Evolutionary conservation across 2,797 vertebrate genomes (phyloP), one percentile per base, ranked within the genome.

Genomic region (Sebastes matsubarae): DNA sequence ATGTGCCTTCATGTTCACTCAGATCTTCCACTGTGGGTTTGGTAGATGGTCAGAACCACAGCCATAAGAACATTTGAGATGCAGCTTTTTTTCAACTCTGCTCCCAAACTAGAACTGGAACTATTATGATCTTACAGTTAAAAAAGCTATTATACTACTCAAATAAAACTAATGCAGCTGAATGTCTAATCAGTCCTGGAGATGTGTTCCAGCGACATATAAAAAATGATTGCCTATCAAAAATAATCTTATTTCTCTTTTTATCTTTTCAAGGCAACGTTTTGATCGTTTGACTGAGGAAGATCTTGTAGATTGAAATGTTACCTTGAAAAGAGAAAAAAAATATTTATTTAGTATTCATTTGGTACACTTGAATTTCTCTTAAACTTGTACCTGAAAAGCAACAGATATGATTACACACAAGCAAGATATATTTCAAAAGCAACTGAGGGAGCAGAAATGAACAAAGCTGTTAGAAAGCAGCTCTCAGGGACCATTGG

Each of bases 401-500:
- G 27, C 9, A 70, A 58, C 13, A 57, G 18, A 66, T 36, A 12
- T 30, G 14, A 22, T 58, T 34, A 32, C 20, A 55, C 11, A 74
- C 14, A 34, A 22, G n/a, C 25, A 46, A 24, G 38, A 74, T 18
- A 69, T 59, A 63, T 65, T 71, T 63, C 13, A 61, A 61, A 69
- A 65, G 58, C 30, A 63, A 30, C 29, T 54, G 52, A 68, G 29
- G 46, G 24, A 67, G 22, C 14, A 72, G n/a, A 68, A 64, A 52
- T 75, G 6, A 58, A 80, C 60, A 58, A 52, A 59, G 58, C 16
- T 25, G 58, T 58, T 71, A 65, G 61, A 71, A 75, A 68, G 54
- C 74, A 50, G 60, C 79, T 81, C 54, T 46, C 42, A 36, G 68
- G 75, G 59, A 74, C 64, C 55, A 60, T 14, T 58, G 32, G 4